Evolutionary conservation across 2,797 vertebrate species (phyloP).

Genomic region (Tragopan temminckii): DNA sequence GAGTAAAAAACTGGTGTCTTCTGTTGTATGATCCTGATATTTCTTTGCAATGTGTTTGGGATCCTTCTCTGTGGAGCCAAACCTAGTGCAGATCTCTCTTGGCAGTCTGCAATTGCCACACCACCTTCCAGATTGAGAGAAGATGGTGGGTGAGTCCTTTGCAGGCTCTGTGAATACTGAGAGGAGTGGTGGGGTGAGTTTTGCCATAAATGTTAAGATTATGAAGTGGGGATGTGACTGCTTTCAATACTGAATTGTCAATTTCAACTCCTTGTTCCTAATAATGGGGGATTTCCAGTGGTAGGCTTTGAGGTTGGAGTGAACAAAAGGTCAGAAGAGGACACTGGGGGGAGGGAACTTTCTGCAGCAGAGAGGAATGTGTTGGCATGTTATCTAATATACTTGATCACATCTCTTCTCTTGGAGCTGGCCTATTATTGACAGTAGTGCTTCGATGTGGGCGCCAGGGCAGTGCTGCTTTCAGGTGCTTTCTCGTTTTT

Average conservation of each 20-base stretch:
- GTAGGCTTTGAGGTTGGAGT: neutral
- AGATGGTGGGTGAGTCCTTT: too few species aligned
- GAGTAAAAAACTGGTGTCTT: neutral
- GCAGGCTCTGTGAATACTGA: neutral
- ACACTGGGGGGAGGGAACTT: neutral
- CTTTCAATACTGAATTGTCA: neutral
- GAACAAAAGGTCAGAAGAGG: neutral
- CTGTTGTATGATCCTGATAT: fast-evolving
- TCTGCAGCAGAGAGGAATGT: neutral
- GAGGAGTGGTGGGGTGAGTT: neutral
- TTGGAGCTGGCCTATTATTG: neutral
- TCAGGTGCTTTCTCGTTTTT: neutral
- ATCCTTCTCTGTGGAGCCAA: neutral
- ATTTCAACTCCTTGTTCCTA: neutral
- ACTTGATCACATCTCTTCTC: neutral
- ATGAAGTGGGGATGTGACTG: neutral
- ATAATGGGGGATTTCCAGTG: neutral
- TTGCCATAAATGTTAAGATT: neutral
- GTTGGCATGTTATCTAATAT: neutral
- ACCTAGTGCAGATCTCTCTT: neutral
- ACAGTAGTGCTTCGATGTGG: neutral
- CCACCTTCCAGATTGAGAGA: neutral
- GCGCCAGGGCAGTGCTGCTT: neutral
- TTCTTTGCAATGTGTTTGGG: neutral
- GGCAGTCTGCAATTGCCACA: fast-evolving